phyloP scores from a whole-genome alignment of 2,113 vertebrate species.

The Illadopsis cleaveri region DNA sequence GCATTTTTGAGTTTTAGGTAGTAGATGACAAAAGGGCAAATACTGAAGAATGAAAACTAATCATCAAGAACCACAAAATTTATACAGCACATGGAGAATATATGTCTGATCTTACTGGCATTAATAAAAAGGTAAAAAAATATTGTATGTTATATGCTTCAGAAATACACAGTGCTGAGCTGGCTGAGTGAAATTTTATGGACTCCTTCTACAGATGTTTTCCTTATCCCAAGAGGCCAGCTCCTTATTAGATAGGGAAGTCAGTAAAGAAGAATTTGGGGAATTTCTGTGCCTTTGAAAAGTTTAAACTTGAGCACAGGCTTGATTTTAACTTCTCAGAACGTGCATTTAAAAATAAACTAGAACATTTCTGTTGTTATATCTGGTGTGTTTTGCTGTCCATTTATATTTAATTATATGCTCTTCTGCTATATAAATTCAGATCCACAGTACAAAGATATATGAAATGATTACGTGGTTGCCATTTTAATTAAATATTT shows the following conservation, averaged over 20 bases:
- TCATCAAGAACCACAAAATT: background rate
- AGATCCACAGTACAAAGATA: background rate
- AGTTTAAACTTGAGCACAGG: background rate
- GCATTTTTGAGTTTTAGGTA: background rate
- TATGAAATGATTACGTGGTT: background rate
- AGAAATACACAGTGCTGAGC: background rate
- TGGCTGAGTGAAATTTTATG: background rate
- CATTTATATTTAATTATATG: background rate
- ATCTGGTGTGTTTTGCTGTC: background rate
- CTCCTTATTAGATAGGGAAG: background rate
- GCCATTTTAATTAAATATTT: background rate
- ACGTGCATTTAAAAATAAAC: background rate
- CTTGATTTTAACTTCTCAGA: background rate
- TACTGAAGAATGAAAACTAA: background rate
- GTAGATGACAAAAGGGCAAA: background rate
- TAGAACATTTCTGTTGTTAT: background rate
- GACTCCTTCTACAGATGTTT: background rate
- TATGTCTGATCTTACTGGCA: background rate
- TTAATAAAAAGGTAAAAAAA: background rate
- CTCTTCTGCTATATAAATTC: background rate
- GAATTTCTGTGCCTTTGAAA: background rate
- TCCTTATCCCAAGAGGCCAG: background rate
- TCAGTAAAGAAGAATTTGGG: background rate
- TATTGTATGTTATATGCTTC: background rate
- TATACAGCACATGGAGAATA: background rate